Conservation (phyloP, 1,140 invertebrate genomes). For the Sycobia sp. region DNA sequence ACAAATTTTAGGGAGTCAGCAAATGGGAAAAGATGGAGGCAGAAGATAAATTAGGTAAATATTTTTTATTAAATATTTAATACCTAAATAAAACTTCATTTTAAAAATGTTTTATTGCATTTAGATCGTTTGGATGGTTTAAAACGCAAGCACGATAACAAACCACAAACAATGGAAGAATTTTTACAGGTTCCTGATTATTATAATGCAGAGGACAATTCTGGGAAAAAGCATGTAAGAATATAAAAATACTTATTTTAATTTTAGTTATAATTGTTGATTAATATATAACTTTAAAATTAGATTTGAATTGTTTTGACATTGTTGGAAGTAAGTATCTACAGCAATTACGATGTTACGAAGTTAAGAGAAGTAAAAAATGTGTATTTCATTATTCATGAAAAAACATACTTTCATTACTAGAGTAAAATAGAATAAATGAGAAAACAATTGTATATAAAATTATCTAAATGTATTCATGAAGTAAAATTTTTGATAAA, state of each 20-base stretch:
- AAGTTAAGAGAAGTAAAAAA: no score
- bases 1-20: constrained; percentile 55
- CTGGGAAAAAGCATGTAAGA: constrained; percentile 89
- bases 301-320: background rate
- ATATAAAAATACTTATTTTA: constrained; percentile 19
- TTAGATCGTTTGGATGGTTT: constrained; percentile 88
- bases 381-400: no score
- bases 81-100: constrained; percentile 14
- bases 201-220: constrained; percentile 67
- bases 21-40: constrained; percentile 72
- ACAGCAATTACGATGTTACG: no score
- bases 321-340: background rate
- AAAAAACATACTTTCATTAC: no score
- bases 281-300: background rate
- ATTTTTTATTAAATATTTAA: constrained; percentile 8
- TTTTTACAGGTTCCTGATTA: constrained; percentile 88
- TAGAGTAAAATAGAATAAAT: no score
- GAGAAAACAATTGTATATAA: no score
- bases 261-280: background rate
- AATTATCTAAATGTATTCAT: no score
- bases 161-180: constrained; percentile 80
- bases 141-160: constrained; percentile 63
- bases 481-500: no score
- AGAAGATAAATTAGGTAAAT: constrained; percentile 67
- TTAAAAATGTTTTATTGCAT: constrained; percentile 19